Evolutionary conservation across 1,140 invertebrate genomes (phyloP), one percentile per base, ranked within the genome.

Genomic region (Probaryconus sp.): DNA sequence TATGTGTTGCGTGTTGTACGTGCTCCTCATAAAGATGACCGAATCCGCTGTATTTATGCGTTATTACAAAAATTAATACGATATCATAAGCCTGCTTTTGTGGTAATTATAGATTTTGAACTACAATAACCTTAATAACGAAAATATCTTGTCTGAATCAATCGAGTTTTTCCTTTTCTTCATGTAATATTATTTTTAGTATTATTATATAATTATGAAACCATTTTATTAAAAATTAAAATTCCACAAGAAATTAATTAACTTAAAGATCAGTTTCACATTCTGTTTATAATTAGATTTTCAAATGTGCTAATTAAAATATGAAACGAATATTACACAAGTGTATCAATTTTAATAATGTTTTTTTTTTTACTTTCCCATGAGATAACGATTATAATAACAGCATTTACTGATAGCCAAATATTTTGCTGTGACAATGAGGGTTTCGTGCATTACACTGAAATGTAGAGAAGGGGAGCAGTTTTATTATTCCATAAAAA

Each of bases 341-440:
- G 53, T 55, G 50, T 35, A 14, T 6, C 5, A 11, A 71, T 43
- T n/a, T 9, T 24, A 58, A 53, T 68, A 64, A 69, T 43, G 5
- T 64, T 69, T 51, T 24, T 63, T 37, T 14, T 6, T 13, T n/a
- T n/a, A n/a, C 43, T 31, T 53, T 69, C 40, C 24, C 64, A 55
- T 24, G 14, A 64, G 37, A 37, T 26, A 40, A n/a, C 37, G 56
- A 38, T 56, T 63, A 73, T 53, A 38, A 47, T 26, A 35, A 31
- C 26, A 16, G 43, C 18, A 47, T 60, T 76, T 76, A 70, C 69
- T 70, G 65, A 70, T 43, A 42, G 45, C 30, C 64, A 69, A 70
- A 70, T 70, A 76, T 70, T 76, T 76, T 47, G 60, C 40, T 31
- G 20, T 61, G 65, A 70, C 60, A 76, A 76, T 70, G 69, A 70